Evolutionary conservation across 2,888 invertebrate species (phyloP), one percentile per base, ranked within the genome.

Genomic region (Idaea straminata): DNA sequence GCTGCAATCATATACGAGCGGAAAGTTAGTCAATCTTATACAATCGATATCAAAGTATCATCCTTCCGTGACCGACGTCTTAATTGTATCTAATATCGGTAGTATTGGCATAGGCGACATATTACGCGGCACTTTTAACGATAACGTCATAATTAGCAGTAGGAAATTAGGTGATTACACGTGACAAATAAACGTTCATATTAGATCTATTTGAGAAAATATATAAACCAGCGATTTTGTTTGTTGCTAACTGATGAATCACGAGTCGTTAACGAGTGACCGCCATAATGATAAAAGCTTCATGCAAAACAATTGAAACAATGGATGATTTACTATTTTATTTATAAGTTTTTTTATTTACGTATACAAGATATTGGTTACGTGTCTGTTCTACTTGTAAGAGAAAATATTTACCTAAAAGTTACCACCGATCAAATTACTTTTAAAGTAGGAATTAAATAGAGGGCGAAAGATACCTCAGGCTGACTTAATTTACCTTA

Each of bases 191-290:
- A 47, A 47, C 47, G 13, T 47, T 10, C 10, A 7, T 13, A 47
- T 13, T 13, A 13, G 13, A 10, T 6, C 13, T 36, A 10, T 36
- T 36, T 7, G 36, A 36, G 36, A 36, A 36, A 13, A 47, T 13
- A 6, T 7, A 47, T 10, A 47, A 13, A 13, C 13, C 47, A 13
- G 10, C 13, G 47, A 47, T 47, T 47, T 47, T 10, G 47, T 57
- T 16, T 34, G 10, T 67, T 61, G 67, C 63, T 65, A 74, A 69
- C 62, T 66, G 61, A 47, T 63, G 61, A 68, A 66, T 71, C 66
- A 70, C 62, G 61, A 61, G 62, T 25, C 35, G 65, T 72, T 47
- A 47, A 47, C 47, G 60, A 70, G 66, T 63, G 63, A 35, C 69
- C 66, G 69, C 66, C 63, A 69, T 61, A 64, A 25, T 25, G 25